These are phyloP conservation scores for Romanogobio albipinnatus DNA, from an alignment of 2,113 vertebrate species.

Conservation along the genomic window DNA sequence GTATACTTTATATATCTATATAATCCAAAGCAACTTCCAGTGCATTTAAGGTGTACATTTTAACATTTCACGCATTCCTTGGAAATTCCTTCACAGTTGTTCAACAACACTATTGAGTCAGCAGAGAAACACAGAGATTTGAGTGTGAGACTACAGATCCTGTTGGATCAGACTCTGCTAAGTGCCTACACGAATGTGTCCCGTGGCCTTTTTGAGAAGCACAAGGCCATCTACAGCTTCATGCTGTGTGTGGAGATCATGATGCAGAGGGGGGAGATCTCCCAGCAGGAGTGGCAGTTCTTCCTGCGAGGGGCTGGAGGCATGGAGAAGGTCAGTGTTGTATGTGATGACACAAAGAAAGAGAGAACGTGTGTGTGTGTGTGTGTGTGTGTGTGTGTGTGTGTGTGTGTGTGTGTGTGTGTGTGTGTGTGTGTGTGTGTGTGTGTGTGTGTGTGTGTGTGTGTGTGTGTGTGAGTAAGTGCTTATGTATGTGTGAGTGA, in stretches of 20 bases:
- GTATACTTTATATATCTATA: neutral
- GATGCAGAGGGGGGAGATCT: conserved; percentile 72
- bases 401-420: neutral
- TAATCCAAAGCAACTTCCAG: neutral
- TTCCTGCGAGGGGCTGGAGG: conserved; percentile 74
- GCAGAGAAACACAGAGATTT: conserved; percentile 71
- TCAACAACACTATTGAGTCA: conserved; percentile 78
- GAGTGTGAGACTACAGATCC: conserved; percentile 70
- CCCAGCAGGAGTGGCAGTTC: conserved; percentile 76
- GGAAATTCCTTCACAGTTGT: conserved; percentile 69
- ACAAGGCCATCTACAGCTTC: conserved; percentile 84
- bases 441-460: conserved; percentile 14
- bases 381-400: neutral
- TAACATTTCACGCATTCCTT: neutral
- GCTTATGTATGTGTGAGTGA: conserved; percentile 2
- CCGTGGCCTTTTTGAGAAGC: conserved; percentile 79
- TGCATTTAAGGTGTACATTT: neutral
- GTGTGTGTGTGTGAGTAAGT: neutral
- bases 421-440: neutral
- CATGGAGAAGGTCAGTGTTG: conserved; percentile 75
- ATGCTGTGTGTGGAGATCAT: conserved; percentile 80
- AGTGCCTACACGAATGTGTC: conserved; percentile 74
- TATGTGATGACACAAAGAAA: neutral
- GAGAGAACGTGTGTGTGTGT: conserved; percentile 1
- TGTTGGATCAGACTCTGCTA: conserved; percentile 76